phyloP scores from a whole-genome alignment of 2,797 vertebrate species.

The Scarus forsteni region DNA sequence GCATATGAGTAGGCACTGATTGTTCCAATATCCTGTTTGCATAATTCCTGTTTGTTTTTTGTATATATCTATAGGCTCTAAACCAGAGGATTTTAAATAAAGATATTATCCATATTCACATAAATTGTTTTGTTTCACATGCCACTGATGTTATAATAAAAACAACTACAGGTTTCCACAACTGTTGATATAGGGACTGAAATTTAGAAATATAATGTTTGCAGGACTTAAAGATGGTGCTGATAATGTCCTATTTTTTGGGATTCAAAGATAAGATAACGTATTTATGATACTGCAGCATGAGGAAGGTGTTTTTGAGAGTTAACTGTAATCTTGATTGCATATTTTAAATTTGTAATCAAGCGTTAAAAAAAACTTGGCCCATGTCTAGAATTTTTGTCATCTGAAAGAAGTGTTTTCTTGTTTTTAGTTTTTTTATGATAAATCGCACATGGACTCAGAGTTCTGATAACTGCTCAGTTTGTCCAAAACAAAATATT shows the following conservation, averaged over 20 bases:
- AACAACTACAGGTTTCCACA: neutral
- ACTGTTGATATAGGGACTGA: slow-evolving; percentile 1
- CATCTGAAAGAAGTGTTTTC: too few species aligned
- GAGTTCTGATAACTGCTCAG: too few species aligned
- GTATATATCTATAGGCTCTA: slow-evolving; percentile 50
- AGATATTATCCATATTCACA: slow-evolving; percentile 47
- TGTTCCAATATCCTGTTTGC: slow-evolving; percentile 28
- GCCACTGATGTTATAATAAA: neutral
- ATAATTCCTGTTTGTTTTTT: slow-evolving; percentile 54
- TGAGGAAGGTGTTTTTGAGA: slow-evolving; percentile 7
- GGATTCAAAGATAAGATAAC: neutral
- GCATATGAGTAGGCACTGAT: slow-evolving; percentile 26
- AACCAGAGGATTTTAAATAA: slow-evolving; percentile 70
- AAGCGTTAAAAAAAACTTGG: neutral
- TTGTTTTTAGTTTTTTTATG: too few species aligned
- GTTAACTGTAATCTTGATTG: neutral
- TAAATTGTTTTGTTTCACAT: slow-evolving; percentile 12
- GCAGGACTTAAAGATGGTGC: neutral
- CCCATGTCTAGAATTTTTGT: neutral
- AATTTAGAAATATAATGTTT: neutral
- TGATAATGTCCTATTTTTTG: neutral
- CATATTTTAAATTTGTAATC: slow-evolving; percentile 7
- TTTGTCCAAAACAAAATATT: too few species aligned
- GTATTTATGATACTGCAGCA: neutral
- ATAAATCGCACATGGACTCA: too few species aligned